phyloP scores from a whole-genome alignment of 35 echinoderm and acorn worm species.

The Hemicentrotus pulcherrimus region DNA sequence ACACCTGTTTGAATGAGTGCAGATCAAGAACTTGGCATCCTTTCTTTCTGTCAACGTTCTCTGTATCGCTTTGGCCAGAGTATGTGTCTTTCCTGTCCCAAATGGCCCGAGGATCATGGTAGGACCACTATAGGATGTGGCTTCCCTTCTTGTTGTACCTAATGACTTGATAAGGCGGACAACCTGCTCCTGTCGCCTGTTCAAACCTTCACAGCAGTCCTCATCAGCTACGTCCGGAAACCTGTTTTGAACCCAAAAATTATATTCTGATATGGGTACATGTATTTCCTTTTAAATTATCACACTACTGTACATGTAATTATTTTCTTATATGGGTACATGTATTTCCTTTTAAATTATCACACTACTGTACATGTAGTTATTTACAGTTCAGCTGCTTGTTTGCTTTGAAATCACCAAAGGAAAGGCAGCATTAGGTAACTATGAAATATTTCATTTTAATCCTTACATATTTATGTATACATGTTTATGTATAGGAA shows the following conservation, averaged over 20 bases:
- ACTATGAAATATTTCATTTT: too few species aligned
- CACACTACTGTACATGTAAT: too few species aligned
- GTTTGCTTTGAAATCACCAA: too few species aligned
- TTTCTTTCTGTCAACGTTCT: constrained; percentile 42
- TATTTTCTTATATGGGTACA: background rate
- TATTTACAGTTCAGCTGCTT: too few species aligned
- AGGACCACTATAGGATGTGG: constrained; percentile 17
- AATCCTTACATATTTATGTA: too few species aligned
- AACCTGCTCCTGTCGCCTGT: constrained; percentile 37
- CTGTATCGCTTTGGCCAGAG: constrained; percentile 63
- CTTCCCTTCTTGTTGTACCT: background rate
- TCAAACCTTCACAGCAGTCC: background rate
- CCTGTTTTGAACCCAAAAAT: background rate
- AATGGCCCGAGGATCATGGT: constrained; percentile 82
- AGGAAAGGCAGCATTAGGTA: too few species aligned
- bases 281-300: background rate
- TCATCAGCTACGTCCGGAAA: background rate
- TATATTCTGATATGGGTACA: background rate
- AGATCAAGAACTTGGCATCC: constrained; percentile 75
- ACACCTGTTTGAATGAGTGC: constrained; percentile 91
- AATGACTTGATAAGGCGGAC: constrained; percentile 14
- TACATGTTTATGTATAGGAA: too few species aligned
- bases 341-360: background rate
- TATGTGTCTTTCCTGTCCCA: constrained; percentile 85
- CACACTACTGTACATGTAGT: too few species aligned